Conservation (phyloP, 2,113 vertebrate genomes). For the Empidonax alnorum region DNA sequence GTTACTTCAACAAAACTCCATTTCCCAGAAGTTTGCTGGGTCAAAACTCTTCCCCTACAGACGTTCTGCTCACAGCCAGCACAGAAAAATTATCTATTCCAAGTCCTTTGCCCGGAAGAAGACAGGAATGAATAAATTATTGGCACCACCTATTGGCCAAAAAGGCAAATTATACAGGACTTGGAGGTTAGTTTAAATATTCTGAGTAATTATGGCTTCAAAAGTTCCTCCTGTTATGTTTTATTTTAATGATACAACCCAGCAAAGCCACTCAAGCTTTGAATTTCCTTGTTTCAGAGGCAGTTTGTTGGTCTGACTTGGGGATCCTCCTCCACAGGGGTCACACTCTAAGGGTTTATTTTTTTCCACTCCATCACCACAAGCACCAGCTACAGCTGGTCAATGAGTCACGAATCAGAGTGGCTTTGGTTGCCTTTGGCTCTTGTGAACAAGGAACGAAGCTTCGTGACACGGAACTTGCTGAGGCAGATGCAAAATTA, state of each 20-base stretch:
- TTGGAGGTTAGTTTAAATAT: background rate
- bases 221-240: background rate
- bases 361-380: background rate
- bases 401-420: background rate
- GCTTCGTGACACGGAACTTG: background rate
- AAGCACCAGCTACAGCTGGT: background rate
- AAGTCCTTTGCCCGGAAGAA: background rate
- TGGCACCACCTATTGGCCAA: conserved; percentile 62
- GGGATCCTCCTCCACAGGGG: accelerated
- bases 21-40: background rate
- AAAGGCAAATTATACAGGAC: conserved; percentile 5
- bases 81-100: background rate
- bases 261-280: background rate
- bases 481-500: background rate
- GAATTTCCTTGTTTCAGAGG: background rate
- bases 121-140: conserved; percentile 49
- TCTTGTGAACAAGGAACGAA: background rate
- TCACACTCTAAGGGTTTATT: background rate
- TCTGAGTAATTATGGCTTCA: background rate
- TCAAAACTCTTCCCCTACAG: background rate
- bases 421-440: background rate
- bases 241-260: background rate
- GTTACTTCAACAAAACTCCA: background rate
- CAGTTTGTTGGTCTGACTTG: background rate
- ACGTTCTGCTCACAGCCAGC: background rate